Percentiles rank a stretch among this genome's conserved stretches.
Conservation (phyloP, 2,888 invertebrate genomes). For the Carabus problematicus region DNA sequence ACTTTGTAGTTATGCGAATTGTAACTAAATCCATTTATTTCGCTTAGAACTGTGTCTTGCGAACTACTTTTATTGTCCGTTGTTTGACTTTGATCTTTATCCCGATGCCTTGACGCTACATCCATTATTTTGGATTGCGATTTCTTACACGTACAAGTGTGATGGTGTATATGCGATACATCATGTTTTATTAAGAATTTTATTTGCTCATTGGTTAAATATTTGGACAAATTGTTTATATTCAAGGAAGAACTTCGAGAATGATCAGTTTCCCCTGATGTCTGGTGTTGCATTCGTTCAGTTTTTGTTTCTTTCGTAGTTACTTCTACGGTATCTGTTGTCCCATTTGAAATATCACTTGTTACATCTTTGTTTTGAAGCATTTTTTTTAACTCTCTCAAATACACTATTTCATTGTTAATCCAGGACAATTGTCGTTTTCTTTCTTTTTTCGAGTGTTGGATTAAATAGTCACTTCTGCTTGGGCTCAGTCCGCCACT, state of each 20-base stretch:
- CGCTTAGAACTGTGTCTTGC: not conserved
- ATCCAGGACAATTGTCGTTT: slow-evolving; percentile 66
- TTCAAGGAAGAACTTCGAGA: no score
- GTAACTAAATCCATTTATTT: slow-evolving; percentile 1
- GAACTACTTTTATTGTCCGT: no score
- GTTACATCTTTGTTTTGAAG: slow-evolving; percentile 50
- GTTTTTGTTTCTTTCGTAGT: no score
- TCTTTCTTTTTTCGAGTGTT: slow-evolving; percentile 62
- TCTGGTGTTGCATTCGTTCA: no score
- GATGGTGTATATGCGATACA: slow-evolving; percentile 4
- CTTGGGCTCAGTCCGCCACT: slow-evolving; percentile 8
- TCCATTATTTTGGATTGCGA: not conserved
- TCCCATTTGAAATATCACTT: no score
- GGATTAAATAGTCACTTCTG: slow-evolving; percentile 49
- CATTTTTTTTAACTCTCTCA: slow-evolving; percentile 62
- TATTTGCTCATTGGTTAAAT: slow-evolving; percentile 31
- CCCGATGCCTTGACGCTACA: not conserved
- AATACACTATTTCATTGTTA: slow-evolving; percentile 64
- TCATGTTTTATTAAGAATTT: slow-evolving; percentile 15
- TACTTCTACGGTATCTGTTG: no score
- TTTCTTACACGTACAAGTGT: slow-evolving; percentile 11
- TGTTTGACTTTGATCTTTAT: slow-evolving; percentile 9
- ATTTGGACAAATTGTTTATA: slow-evolving; percentile 16
- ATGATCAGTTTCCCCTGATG: no score
- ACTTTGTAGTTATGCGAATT: slow-evolving; percentile 6